Evolutionary conservation across 2,113 vertebrate species (phyloP).

Genomic region (Pipa parva): DNA sequence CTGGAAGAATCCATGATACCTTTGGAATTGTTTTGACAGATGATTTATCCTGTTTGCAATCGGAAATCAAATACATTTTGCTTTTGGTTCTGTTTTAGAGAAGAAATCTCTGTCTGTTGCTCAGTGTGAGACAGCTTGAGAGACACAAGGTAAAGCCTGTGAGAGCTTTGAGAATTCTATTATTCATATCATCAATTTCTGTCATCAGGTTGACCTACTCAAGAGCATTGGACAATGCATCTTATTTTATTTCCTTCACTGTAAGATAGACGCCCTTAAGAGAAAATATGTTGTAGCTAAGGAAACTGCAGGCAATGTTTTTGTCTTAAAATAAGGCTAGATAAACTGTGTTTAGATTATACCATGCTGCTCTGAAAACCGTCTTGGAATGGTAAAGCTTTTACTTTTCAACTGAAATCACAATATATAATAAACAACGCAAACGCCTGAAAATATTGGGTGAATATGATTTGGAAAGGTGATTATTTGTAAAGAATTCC

Average conservation of each 20-base stretch:
- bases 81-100: slow-evolving; percentile 63
- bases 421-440: too few species aligned
- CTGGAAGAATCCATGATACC: slow-evolving; percentile 1
- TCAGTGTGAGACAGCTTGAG: slow-evolving; percentile 57
- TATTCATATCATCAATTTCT: slow-evolving; percentile 62
- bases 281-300: slow-evolving; percentile 3
- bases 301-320: not conserved
- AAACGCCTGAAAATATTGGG: too few species aligned
- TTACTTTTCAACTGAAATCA: too few species aligned
- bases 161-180: slow-evolving; percentile 61
- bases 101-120: slow-evolving; percentile 57
- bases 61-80: slow-evolving; percentile 18
- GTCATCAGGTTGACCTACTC: slow-evolving; percentile 60
- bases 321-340: not conserved
- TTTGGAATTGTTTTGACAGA: slow-evolving; percentile 56
- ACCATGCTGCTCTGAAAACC: too few species aligned
- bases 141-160: slow-evolving; percentile 42
- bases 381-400: too few species aligned
- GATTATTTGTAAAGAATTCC: too few species aligned
- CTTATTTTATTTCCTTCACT: slow-evolving; percentile 42
- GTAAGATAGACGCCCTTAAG: slow-evolving; percentile 42
- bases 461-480: too few species aligned
- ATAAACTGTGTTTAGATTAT: not conserved
- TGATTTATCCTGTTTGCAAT: slow-evolving; percentile 40
- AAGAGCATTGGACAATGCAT: slow-evolving; percentile 42